A percentile compares a stretch with the other conserved stretches of the same genome.
phyloP scores from a whole-genome alignment of 2,797 vertebrate species.

The Macropodus opercularis region DNA sequence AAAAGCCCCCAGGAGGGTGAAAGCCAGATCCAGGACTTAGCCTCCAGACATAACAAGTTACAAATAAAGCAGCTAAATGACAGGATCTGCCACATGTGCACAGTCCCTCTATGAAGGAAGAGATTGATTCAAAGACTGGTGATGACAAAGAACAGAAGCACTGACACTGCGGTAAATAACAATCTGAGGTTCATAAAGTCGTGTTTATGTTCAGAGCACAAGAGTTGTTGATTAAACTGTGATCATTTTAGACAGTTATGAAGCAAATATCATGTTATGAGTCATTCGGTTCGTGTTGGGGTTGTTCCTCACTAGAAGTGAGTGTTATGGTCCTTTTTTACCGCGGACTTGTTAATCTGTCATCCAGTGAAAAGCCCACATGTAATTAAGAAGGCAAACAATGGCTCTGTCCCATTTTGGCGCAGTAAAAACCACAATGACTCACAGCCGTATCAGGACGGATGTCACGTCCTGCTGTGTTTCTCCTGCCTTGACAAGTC shows the following conservation, averaged over 20 bases:
- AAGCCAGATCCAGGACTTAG: not conserved
- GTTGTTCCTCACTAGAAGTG: constrained; percentile 1
- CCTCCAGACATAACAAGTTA: not conserved
- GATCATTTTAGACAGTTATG: constrained; percentile 25
- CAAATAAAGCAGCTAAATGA: constrained; percentile 3
- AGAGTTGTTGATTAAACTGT: constrained; percentile 38
- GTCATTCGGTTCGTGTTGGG: constrained; percentile 18
- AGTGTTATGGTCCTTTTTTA: not conserved
- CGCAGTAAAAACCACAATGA: constrained; percentile 5
- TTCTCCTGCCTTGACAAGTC: constrained; percentile 11
- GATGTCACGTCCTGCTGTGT: constrained; percentile 16
- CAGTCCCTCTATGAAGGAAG: constrained; percentile 4
- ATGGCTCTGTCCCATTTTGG: constrained; percentile 13
- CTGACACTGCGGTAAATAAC: constrained; percentile 44
- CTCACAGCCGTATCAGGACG: constrained; percentile 7
- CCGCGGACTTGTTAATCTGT: constrained; percentile 2
- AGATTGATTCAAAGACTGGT: constrained; percentile 23
- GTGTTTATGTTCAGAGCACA: constrained; percentile 32
- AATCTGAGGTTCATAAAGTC: constrained; percentile 48
- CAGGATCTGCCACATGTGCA: constrained; percentile 19
- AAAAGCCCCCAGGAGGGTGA: not conserved
- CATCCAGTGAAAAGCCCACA: not conserved
- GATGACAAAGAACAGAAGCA: constrained; percentile 28
- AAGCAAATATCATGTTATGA: constrained; percentile 53
- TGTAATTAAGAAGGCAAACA: constrained; percentile 14